Base-by-base conservation (phyloP, 2,888 invertebrate species). In the Parnassius orleans region DNA sequence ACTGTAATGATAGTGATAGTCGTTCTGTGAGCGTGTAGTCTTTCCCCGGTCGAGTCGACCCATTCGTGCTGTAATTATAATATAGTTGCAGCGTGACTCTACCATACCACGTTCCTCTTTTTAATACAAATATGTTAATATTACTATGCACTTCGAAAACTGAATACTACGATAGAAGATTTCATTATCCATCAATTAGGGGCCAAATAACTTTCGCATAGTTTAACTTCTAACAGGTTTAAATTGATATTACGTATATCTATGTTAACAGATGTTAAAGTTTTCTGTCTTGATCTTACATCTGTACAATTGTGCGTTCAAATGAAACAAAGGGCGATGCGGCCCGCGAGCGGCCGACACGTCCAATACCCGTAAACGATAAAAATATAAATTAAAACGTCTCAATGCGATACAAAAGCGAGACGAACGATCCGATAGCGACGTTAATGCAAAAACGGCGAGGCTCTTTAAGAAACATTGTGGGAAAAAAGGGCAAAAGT, bases 321-420 rank as follows among this genome's bases (percentile, higher is more conserved):
- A 14, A 68, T 67, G 69, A 67, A 70, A 73, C 67, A 67, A 68
- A 69, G 65, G 63, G 57, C 64, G 56, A 53, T 53, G 53, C 66
- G 61, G 67, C 61, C 64, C 57, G 60, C 65, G 60, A 59, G 64
- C 54, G 64, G 33, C 53, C 67, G 65, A 68, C 65, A 68, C 71
- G 66, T 70, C 61, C 53, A 52, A 61, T 56, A 61, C 60, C 65
- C 65, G 62, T 64, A 69, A 66, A 68, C 68, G 72, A 76, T 82
- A 85, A 84, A 86, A 84, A 80, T 87, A 88, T 89, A 89, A 88
- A 90, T 90, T 86, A 87, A 89, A 86, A 85, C 78, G 81, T 90
- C 85, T 80, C 76, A 78, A 79, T 78, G 79, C 76, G 72, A 74
- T 77, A 79, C 79, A 69, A 69, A 72, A 73, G 68, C 80, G 78